Evolutionary conservation across 2,888 invertebrate genomes (phyloP).

Genomic region (Eupithecia insigniata): DNA sequence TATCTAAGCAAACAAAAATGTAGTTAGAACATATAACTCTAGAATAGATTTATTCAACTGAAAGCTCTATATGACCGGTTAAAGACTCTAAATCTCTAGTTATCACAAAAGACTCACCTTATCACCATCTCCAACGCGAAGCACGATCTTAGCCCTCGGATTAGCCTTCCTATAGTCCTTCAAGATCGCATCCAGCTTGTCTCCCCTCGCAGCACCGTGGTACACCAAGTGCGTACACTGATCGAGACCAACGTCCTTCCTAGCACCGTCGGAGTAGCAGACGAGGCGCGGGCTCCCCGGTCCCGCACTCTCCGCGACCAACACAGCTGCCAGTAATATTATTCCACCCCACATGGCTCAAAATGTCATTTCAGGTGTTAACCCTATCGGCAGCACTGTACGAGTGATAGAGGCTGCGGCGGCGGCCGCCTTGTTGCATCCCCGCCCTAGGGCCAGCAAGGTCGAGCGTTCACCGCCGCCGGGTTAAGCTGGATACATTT

Average conservation of each 20-base stretch:
- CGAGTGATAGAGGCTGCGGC: constrained; percentile 65
- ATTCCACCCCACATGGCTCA: constrained; percentile 69
- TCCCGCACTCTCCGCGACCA: constrained; percentile 69
- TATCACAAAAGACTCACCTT: constrained; percentile 75
- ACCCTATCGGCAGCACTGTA: constrained; percentile 70
- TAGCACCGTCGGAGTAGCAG: constrained; percentile 72
- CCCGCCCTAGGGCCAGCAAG: constrained; percentile 74
- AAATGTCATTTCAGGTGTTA: constrained; percentile 57
- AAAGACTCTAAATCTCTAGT: background rate
- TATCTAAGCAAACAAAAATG: too few relatives aligned
- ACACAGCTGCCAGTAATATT: constrained; percentile 62
- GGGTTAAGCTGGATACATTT: constrained; percentile 45
- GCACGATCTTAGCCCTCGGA: constrained; percentile 81
- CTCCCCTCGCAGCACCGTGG: constrained; percentile 73
- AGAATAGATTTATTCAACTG: background rate
- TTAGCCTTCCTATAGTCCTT: constrained; percentile 80
- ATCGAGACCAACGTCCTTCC: constrained; percentile 55
- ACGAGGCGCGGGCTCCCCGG: constrained; percentile 78
- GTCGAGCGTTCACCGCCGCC: constrained; percentile 70
- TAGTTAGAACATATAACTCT: background rate
- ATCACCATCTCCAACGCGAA: constrained; percentile 83
- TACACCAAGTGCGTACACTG: constrained; percentile 83
- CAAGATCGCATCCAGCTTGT: constrained; percentile 70
- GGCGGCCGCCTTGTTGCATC: constrained; percentile 70
- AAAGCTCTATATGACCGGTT: background rate